phyloP scores from a whole-genome alignment of 2,113 vertebrate genomes.

The Pyxicephalus adspersus region DNA sequence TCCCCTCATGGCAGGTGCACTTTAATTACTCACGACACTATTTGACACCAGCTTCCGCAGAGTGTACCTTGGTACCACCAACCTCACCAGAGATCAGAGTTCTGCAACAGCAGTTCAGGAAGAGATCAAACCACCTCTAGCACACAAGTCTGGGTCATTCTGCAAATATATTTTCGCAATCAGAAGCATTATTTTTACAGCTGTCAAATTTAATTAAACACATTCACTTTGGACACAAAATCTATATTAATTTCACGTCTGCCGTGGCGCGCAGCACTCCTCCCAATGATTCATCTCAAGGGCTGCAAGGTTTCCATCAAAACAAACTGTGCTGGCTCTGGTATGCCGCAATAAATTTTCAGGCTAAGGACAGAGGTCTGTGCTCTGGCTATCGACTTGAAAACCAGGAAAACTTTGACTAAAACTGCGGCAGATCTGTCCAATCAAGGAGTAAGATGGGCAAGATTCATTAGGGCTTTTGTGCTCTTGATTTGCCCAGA shows the following conservation, averaged over 20 bases:
- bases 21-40: too few relatives aligned
- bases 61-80: background rate
- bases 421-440: too few relatives aligned
- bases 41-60: too few relatives aligned
- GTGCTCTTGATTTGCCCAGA: too few relatives aligned
- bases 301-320: slow-evolving; percentile 24
- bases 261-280: slow-evolving; percentile 28
- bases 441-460: too few relatives aligned
- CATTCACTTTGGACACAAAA: slow-evolving; percentile 55
- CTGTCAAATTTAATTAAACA: slow-evolving; percentile 60
- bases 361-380: background rate
- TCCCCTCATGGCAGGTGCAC: too few relatives aligned
- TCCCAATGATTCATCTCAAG: slow-evolving; percentile 45
- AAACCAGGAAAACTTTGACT: too few relatives aligned
- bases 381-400: too few relatives aligned
- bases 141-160: background rate
- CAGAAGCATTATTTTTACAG: slow-evolving; percentile 40
- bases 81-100: too few relatives aligned
- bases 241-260: slow-evolving; percentile 38
- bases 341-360: background rate
- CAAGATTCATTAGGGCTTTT: too few relatives aligned
- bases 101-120: background rate
- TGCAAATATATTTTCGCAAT: slow-evolving; percentile 16
- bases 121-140: background rate
- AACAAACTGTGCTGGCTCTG: slow-evolving; percentile 5